phyloP scores from a whole-genome alignment of 1,140 invertebrate genomes.

The Magallana ariakensis region DNA sequence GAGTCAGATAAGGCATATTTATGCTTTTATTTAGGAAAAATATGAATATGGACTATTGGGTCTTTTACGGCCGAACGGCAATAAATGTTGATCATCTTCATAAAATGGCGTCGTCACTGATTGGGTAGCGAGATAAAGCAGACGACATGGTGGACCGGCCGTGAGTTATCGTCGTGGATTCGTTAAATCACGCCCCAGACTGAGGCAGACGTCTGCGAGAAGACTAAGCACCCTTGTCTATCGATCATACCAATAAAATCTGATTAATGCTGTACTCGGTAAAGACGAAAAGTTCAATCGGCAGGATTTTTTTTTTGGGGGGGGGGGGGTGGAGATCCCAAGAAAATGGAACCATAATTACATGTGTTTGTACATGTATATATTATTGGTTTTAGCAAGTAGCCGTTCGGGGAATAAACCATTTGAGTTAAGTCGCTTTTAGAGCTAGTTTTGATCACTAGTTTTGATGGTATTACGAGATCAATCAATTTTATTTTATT shows the following conservation, averaged over 20 bases:
- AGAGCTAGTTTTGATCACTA: too few relatives aligned
- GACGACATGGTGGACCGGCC: background rate
- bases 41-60: conserved; percentile 31
- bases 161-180: conserved; percentile 7
- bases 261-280: background rate
- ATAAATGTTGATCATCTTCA: conserved; percentile 35
- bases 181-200: conserved; percentile 1
- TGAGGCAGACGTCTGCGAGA: background rate
- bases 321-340: too few relatives aligned
- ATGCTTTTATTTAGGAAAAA: conserved; percentile 23
- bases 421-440: too few relatives aligned
- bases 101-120: conserved; percentile 9
- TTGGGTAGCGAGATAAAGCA: background rate
- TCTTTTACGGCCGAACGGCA: background rate
- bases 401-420: too few relatives aligned
- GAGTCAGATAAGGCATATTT: conserved; percentile 25
- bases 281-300: too few relatives aligned
- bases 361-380: too few relatives aligned
- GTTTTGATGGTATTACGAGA: too few relatives aligned
- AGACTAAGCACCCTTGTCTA: background rate
- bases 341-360: too few relatives aligned
- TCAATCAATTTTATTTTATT: too few relatives aligned
- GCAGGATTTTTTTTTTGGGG: too few relatives aligned
- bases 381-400: too few relatives aligned
- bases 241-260: conserved; percentile 17